Percentiles rank a stretch among this genome's conserved stretches.
These are phyloP conservation scores for Myiozetetes cayanensis DNA, from an alignment of 2,113 vertebrate species.

Conservation along the genomic window DNA sequence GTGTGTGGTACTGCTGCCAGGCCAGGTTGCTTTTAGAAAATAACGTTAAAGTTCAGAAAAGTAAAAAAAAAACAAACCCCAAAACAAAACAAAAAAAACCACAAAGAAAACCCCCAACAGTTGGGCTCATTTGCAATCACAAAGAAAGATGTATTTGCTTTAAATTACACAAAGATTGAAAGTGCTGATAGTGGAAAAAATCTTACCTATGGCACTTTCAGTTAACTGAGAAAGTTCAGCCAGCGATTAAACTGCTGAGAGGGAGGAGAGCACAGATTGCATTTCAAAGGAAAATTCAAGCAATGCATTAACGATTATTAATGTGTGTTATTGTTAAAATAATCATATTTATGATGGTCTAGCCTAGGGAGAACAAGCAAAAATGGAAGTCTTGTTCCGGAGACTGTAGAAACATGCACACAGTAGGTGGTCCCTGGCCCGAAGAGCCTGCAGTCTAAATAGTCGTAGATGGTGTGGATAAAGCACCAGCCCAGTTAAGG, in stretches of 20 bases:
- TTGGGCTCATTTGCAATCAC: conserved; percentile 6
- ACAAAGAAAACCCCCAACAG: conserved; percentile 11
- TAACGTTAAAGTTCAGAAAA: background rate
- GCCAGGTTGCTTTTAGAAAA: background rate
- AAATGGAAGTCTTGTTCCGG: conserved; percentile 44
- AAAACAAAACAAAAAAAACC: background rate
- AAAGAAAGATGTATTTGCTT: conserved; percentile 42
- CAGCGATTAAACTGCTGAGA: conserved; percentile 43
- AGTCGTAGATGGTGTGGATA: conserved; percentile 4
- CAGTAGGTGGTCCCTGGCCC: conserved; percentile 54
- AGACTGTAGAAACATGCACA: background rate
- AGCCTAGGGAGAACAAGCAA: conserved; percentile 41
- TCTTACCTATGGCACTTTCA: conserved; percentile 60
- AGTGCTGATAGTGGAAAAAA: conserved; percentile 41
- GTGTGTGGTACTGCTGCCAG: background rate
- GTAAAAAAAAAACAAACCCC: background rate
- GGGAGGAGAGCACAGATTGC: conserved; percentile 29
- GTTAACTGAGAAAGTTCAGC: conserved; percentile 54
- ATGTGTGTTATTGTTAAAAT: conserved; percentile 66
- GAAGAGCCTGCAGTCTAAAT: conserved; percentile 31
- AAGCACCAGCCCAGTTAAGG: background rate
- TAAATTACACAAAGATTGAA: conserved; percentile 52
- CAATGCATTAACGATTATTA: conserved; percentile 49
- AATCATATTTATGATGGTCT: conserved; percentile 58
- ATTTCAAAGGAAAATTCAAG: conserved; percentile 54